Conservation (phyloP, 1,140 invertebrate species). For the Ostrea denselamellosa region DNA sequence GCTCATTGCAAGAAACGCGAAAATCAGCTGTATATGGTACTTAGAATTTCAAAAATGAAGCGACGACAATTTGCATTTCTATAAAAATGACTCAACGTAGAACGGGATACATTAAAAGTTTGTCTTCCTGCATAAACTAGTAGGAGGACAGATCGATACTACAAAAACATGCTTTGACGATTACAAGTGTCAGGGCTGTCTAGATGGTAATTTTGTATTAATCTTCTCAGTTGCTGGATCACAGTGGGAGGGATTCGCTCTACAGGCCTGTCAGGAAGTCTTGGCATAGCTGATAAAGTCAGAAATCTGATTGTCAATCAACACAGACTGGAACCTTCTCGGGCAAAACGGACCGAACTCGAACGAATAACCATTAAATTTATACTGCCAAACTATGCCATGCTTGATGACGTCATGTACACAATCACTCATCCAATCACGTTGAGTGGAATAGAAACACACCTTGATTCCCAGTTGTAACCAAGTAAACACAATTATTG, state of each 20-base stretch:
- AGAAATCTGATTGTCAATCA: constrained; percentile 46
- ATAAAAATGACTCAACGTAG: too few species aligned
- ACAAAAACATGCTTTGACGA: too few species aligned
- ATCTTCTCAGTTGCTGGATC: constrained; percentile 64
- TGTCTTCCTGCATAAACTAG: too few species aligned
- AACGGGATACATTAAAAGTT: too few species aligned
- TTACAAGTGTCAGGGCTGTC: too few species aligned
- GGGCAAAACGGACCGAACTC: constrained; percentile 19
- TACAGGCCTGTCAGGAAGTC: constrained; percentile 68
- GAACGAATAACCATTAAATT: constrained; percentile 54
- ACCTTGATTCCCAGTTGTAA: neutral
- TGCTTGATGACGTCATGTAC: constrained; percentile 56
- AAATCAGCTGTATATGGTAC: too few species aligned
- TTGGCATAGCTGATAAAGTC: constrained; percentile 66
- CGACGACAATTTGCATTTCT: too few species aligned
- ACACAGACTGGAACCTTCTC: constrained; percentile 58
- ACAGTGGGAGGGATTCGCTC: constrained; percentile 72
- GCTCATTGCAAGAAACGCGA: too few species aligned
- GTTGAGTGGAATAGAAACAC: neutral
- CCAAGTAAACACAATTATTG: neutral
- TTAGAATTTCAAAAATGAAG: too few species aligned
- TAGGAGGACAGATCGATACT: too few species aligned
- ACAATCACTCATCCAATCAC: constrained; percentile 64
- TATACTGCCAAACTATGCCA: constrained; percentile 44
- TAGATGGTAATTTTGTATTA: neutral